Conservation (phyloP, 1,140 invertebrate genomes). For the Coptotermes formosanus region DNA sequence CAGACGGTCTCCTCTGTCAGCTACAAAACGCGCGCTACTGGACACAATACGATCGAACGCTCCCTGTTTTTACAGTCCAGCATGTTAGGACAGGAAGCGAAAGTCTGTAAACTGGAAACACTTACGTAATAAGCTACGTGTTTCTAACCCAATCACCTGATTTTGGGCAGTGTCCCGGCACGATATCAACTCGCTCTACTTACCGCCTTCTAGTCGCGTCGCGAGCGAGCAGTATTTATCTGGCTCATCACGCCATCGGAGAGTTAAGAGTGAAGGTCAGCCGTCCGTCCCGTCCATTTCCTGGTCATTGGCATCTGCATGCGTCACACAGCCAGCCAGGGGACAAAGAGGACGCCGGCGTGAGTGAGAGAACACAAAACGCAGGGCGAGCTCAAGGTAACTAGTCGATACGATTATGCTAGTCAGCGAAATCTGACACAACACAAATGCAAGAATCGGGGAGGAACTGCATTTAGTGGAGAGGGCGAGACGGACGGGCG, state of each 20-base stretch:
- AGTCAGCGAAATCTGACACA: not conserved
- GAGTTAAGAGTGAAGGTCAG: slow-evolving; percentile 1
- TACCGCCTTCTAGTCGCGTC: not conserved
- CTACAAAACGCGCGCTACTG: too few species aligned
- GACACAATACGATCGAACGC: too few species aligned
- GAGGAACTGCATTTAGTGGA: too few species aligned
- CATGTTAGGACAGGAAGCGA: not conserved
- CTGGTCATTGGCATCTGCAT: slow-evolving; percentile 37
- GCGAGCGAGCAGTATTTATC: not conserved
- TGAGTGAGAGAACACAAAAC: not conserved
- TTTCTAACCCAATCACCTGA: slow-evolving; percentile 12
- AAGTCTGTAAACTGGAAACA: not conserved
- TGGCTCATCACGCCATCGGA: not conserved
- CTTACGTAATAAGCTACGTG: not conserved
- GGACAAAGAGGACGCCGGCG: slow-evolving; percentile 26
- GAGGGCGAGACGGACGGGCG: too few species aligned
- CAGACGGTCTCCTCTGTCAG: too few species aligned
- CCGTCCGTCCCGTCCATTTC: slow-evolving; percentile 28
- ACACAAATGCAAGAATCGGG: too few species aligned
- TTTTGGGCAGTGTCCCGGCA: not conserved
- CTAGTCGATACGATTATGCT: not conserved
- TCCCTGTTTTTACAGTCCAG: too few species aligned
- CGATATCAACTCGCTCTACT: not conserved
- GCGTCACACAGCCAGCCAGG: slow-evolving; percentile 30
- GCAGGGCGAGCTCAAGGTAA: slow-evolving; percentile 28